Base-by-base conservation (phyloP, 1,140 invertebrate species). In the Drosophila chauvacae region DNA sequence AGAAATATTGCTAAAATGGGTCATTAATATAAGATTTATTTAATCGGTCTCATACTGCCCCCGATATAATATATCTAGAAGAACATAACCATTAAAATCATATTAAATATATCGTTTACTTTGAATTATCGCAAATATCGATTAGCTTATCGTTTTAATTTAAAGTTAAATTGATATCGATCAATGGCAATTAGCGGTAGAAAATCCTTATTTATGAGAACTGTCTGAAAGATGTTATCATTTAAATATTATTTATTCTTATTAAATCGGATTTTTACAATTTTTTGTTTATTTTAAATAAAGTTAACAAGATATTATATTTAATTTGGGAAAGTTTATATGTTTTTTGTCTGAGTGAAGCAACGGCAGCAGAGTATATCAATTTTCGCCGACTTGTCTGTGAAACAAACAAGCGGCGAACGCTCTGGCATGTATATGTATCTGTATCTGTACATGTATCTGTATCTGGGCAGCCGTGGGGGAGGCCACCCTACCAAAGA, bases 301-400 rank as follows among this genome's bases (percentile, higher is more conserved):
- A 37, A 37, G 1, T 37, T 14, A 37, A 6, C 5, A 0, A 37
- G 13, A 14, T 16, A 16, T 42, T 23, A 2, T 23, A 13, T 7
- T 45, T 4, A 14, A 45, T 47, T 23, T 14, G 7, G 1, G 0
- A 23, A 47, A 23, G 1, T 2, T 4, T 9, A 16, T 9, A 7
- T 18, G 3, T 2, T 26, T 41, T 68, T 39, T 11, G 11, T 62
- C 23, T 11, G 30, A 37, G 45, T 70, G 47, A 77, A 63, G 4
- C 41, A 26, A 20, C 30, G 30, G 50, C 56, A 64, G 37, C 53
- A 50, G 55, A 48, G 47, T 80, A 90, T 75, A 90, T 88, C 84
- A 88, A 88, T 88, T 83, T 87, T 80, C 68, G 48, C 53, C 72
- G 53, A 63, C 53, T 51, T 80, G 71, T 83, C 66, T 80, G 75